A percentile compares a stretch with the other conserved stretches of the same genome.
Evolutionary conservation across 2,113 vertebrate genomes (phyloP).

Genomic region (Cavia porcellus): DNA sequence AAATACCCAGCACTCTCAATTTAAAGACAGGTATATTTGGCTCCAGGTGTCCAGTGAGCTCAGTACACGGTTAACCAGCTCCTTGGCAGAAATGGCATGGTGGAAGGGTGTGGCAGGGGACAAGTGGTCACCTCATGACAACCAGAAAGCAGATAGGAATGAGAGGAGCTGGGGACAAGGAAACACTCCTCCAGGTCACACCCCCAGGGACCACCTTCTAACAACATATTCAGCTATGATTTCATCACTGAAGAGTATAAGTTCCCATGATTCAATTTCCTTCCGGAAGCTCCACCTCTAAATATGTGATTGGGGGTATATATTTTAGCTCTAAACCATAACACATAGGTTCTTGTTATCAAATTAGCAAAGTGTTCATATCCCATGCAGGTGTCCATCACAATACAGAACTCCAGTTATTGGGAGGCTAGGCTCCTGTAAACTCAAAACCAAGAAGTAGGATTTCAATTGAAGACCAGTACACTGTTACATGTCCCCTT

Average conservation of each 20-base stretch:
- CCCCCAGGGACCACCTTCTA: not conserved
- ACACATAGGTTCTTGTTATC: not conserved
- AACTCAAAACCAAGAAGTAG: not conserved
- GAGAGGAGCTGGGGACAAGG: not conserved
- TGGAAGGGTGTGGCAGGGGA: not conserved
- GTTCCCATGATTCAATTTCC: not conserved
- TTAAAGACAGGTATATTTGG: not conserved
- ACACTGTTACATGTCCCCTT: not conserved
- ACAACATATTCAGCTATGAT: not conserved
- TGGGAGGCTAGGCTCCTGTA: not conserved
- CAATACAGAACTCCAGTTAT: not conserved
- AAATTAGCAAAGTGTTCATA: not conserved
- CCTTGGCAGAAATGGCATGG: not conserved
- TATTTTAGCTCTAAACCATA: not conserved
- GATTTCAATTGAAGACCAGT: not conserved
- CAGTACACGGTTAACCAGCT: not conserved
- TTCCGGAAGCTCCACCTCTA: not conserved
- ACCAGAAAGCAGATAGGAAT: not conserved
- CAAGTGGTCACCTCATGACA: not conserved
- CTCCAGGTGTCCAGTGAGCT: not conserved
- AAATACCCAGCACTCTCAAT: not conserved
- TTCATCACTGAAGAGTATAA: not conserved
- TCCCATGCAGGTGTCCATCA: not conserved
- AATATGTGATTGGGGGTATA: not conserved
- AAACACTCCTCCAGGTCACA: not conserved